These are phyloP conservation scores for Hyphantria cunea DNA, from an alignment of 1,140 invertebrate genomes.

Conservation along the genomic window DNA sequence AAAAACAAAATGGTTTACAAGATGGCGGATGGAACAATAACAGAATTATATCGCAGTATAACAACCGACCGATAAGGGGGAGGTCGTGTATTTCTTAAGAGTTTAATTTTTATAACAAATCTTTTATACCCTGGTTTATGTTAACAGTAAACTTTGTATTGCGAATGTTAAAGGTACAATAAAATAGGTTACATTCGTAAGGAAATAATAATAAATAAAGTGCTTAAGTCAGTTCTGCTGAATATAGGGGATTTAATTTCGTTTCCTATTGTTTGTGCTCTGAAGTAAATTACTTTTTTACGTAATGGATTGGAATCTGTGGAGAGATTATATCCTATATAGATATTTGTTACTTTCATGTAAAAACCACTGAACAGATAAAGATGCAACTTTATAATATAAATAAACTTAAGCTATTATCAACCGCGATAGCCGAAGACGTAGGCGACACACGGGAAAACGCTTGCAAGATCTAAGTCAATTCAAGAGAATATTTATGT, in stretches of 20 bases:
- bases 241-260: conserved; percentile 23
- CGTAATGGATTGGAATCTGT: too few species aligned
- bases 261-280: conserved; percentile 8
- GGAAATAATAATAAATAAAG: conserved; percentile 56
- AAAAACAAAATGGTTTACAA: conserved; percentile 61
- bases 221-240: conserved; percentile 29
- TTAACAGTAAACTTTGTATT: conserved; percentile 56
- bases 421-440: too few species aligned
- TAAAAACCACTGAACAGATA: too few species aligned
- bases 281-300: neutral
- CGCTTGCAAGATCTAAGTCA: too few species aligned
- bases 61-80: conserved; percentile 56
- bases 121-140: conserved; percentile 66
- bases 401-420: too few species aligned
- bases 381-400: too few species aligned
- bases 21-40: conserved; percentile 62
- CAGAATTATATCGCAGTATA: conserved; percentile 63
- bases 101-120: conserved; percentile 73
- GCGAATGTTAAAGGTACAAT: conserved; percentile 53
- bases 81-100: conserved; percentile 50
- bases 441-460: too few species aligned
- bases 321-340: too few species aligned
- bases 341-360: too few species aligned
- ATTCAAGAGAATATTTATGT: too few species aligned
- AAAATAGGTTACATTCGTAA: conserved; percentile 56